Evolutionary conservation across 2,113 vertebrate genomes (phyloP), one percentile per base, ranked within the genome.

Genomic region (Corvus moneduloides): DNA sequence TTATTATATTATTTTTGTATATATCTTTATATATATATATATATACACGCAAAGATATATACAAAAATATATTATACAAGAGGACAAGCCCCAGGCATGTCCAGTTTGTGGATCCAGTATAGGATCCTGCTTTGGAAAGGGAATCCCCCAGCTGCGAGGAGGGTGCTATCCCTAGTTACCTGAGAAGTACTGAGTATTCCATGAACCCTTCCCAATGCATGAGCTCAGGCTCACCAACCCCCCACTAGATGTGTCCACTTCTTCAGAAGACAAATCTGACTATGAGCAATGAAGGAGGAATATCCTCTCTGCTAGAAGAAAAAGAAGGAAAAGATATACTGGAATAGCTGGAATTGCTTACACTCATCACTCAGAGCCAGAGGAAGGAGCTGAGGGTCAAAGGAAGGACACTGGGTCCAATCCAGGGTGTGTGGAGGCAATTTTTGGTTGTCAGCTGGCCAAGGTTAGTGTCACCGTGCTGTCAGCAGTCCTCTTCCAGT

Each of bases 301-400:
- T 59, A 77, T 54, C 35, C 11, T 54, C n/a, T 76, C 16, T 80
- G 26, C 43, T 88, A n/a, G 79, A 56, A 90, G 14, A 80, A 89
- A 92, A 91, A 55, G 27, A 87, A 14, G 26, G 46, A 54, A 68
- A 85, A 85, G 61, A 33, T 67, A 33, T 7, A n/a, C 33, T 69
- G 49, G 71, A 84, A 51, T 69, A 77, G 28, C 51, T 92, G 44
- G 21, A n/a, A 88, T 66, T 72, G 63, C 58, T 88, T 85, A 35
- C 8, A 33, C 9, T n/a, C 32, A 33, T 79, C 85, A 35, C 55
- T 76, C 44, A 59, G 67, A 87, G 48, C 35, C 71, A 73, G 91
- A 80, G 72, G 89, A 94, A 96, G 72, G 68, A 95, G 55, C 64
- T 86, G 59, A 66, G 72, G 86, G 93, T 94, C 89, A 92, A 58